Evolutionary conservation across 2,888 invertebrate genomes (phyloP), one percentile per base, ranked within the genome.

Genomic region (Agrenia bidenticulata): DNA sequence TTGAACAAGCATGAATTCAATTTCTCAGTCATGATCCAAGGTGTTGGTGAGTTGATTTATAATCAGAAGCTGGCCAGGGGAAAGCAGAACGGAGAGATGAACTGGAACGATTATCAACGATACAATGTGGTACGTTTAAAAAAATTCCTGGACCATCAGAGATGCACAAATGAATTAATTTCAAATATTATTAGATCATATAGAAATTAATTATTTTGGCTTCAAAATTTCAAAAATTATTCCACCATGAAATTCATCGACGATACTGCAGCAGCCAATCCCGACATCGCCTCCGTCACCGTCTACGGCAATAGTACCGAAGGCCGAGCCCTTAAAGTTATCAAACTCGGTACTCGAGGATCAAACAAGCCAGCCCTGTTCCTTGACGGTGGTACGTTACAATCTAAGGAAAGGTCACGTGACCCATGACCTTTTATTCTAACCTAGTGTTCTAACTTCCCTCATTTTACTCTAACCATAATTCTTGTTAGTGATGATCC

Each of bases 231-330:
- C n/a, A 45, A 15, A 45, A 15, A 21, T 58, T 26, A 39, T n/a
- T 37, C 73, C 76, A 77, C 78, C 49, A 63, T 73, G 15, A 54
- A 59, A 7, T 78, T 67, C 55, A 17, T 78, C 24, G 73, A 73
- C 13, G 64, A 73, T 11, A 41, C 77, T 26, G 71, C 72, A 11
- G 56, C 61, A 0, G 50, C 56, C 15, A 56, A 77, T 64, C 70
- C 72, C 7, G 69, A 76, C 24, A 61, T 77, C 23, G 70, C 76
- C 4, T 50, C 68, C 7, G 61, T 77, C 2, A 64, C 75, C 27
- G 68, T 66, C 15, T 77, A 78, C 42, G 78, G 78, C 21, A 61
- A 55, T 19, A 74, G 77, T 11, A 68, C 61, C 27, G 76, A 77
- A 65, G 74, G 74, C 0, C 64, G 77, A 13, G 67, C 68, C 9